A percentile compares a stretch with the other conserved stretches of the same genome.
phyloP scores from a whole-genome alignment of 2,888 invertebrate genomes.

The Drosophila kuntzei region DNA sequence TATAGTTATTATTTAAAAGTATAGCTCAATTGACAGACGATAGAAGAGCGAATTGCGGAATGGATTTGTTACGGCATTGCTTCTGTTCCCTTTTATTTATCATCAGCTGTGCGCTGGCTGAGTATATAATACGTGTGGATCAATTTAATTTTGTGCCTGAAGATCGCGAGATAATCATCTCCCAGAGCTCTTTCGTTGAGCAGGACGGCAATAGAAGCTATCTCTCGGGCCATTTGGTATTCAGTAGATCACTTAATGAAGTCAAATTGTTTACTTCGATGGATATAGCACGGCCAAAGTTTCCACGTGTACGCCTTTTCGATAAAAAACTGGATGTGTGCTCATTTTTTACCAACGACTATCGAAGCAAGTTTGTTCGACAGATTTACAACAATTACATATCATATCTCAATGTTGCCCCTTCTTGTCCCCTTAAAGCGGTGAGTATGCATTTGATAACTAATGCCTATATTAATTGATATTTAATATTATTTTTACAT shows the following conservation, averaged over 20 bases:
- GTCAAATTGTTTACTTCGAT: conserved; percentile 32
- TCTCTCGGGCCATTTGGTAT: conserved; percentile 53
- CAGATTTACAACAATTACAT: conserved; percentile 40
- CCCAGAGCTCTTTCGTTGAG: conserved; percentile 40
- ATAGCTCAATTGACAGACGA: neutral
- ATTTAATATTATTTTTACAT: neutral
- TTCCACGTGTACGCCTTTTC: conserved; percentile 51
- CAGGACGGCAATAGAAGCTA: conserved; percentile 64
- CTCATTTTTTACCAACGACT: conserved; percentile 40
- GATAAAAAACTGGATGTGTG: conserved; percentile 51
- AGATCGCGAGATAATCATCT: conserved; percentile 42
- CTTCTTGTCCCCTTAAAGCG: conserved; percentile 54
- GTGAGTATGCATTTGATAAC: conserved; percentile 34
- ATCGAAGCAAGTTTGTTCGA: conserved; percentile 57
- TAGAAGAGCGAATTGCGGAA: neutral
- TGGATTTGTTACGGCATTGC: conserved; percentile 14
- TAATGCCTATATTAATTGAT: neutral
- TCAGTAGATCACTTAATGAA: conserved; percentile 34
- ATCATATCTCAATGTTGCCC: conserved; percentile 33
- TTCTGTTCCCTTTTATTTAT: conserved; percentile 8
- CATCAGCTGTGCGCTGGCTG: conserved; percentile 9
- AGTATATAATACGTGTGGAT: conserved; percentile 49
- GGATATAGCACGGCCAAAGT: conserved; percentile 39
- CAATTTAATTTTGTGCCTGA: conserved; percentile 43
- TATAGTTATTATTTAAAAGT: neutral